These are phyloP conservation scores for Argopecten irradians DNA, from an alignment of 1,140 invertebrate species.

Conservation along the genomic window DNA sequence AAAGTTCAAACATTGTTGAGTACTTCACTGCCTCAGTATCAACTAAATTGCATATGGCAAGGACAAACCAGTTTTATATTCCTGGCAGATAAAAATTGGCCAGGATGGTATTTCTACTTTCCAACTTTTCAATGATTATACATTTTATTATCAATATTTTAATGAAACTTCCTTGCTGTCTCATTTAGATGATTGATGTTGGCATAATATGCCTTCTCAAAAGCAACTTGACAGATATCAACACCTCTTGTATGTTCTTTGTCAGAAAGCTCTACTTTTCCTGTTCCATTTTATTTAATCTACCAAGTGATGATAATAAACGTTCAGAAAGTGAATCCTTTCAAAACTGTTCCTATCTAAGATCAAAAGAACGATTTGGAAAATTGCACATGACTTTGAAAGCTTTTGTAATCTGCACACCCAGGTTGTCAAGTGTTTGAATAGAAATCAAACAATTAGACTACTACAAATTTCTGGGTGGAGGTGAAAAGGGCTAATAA, in stretches of 20 bases:
- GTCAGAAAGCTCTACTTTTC: too few species aligned
- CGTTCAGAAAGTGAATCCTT: not conserved
- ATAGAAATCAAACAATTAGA: not conserved
- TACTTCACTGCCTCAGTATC: not conserved
- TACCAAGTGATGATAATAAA: not conserved
- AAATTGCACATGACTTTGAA: not conserved
- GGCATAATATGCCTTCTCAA: not conserved
- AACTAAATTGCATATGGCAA: not conserved
- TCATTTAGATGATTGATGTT: not conserved
- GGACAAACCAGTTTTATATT: not conserved
- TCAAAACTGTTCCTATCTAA: not conserved
- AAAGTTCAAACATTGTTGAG: too few species aligned
- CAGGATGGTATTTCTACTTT: not conserved
- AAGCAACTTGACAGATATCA: not conserved
- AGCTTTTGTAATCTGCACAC: not conserved
- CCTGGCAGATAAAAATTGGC: not conserved
- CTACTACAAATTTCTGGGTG: too few species aligned
- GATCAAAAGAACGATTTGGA: not conserved
- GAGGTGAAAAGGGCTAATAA: too few species aligned
- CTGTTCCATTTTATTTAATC: too few species aligned
- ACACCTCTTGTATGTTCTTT: not conserved
- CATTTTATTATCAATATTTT: not conserved
- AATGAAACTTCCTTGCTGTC: not conserved
- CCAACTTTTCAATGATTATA: not conserved
- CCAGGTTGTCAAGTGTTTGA: not conserved